Evolutionary conservation across 1,140 invertebrate species (phyloP).

Genomic region (Solenopsis fugax): DNA sequence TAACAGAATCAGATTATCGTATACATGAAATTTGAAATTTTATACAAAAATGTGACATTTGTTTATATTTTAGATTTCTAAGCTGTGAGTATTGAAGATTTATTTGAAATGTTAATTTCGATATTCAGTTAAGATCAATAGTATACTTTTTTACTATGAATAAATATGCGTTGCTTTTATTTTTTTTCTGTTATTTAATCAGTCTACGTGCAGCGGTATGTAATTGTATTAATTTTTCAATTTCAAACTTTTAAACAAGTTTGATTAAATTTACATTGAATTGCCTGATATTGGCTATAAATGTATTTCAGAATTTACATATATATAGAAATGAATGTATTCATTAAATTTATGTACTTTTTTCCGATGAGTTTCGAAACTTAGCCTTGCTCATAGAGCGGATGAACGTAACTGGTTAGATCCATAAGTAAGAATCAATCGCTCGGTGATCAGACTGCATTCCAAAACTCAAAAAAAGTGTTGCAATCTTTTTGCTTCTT

Average conservation of each 20-base stretch:
- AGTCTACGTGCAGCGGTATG: too few species aligned
- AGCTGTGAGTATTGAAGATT: neutral
- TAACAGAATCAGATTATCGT: neutral
- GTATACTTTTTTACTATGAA: neutral
- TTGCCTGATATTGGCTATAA: neutral
- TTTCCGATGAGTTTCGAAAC: too few species aligned
- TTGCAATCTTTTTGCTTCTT: too few species aligned
- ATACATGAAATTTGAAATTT: slow-evolving; percentile 3
- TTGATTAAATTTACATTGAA: too few species aligned
- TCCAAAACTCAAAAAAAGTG: too few species aligned
- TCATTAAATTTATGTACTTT: neutral
- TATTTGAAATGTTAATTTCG: neutral
- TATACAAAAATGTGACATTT: slow-evolving; percentile 22
- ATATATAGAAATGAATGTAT: neutral
- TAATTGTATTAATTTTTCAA: too few species aligned
- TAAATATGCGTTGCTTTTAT: neutral
- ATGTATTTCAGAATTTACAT: neutral
- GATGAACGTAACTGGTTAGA: too few species aligned
- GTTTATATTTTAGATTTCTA: neutral
- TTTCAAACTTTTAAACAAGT: too few species aligned
- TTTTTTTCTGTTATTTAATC: neutral
- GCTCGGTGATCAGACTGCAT: too few species aligned
- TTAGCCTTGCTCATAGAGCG: too few species aligned
- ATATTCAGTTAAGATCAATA: neutral
- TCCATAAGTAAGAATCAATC: too few species aligned